Evolutionary conservation across 2,113 vertebrate genomes (phyloP).

Genomic region (Hucho hucho): DNA sequence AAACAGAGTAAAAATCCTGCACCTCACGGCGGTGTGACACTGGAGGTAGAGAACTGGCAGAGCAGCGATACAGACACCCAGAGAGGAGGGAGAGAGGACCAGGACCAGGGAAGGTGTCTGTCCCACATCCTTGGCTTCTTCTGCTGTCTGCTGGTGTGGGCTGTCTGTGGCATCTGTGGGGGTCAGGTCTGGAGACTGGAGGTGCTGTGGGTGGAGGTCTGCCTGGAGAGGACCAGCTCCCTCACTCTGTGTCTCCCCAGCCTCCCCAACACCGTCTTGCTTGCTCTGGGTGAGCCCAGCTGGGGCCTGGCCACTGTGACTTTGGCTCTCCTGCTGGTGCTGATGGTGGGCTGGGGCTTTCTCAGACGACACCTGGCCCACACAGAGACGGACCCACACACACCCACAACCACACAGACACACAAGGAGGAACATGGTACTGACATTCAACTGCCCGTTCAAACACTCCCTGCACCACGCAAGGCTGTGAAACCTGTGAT

Average conservation of each 20-base stretch:
- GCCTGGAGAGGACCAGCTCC: conserved; percentile 52
- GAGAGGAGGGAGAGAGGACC: conserved; percentile 1
- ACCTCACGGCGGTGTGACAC: neutral
- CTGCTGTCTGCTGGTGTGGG: conserved; percentile 73
- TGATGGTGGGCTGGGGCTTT: conserved; percentile 29
- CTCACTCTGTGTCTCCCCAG: conserved; percentile 65
- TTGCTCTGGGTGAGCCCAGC: conserved; percentile 4
- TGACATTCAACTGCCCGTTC: neutral
- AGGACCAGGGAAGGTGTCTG: neutral
- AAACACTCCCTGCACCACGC: conserved; percentile 1
- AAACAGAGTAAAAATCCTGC: neutral
- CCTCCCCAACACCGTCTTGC: conserved; percentile 37
- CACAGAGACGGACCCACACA: neutral
- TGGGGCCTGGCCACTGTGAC: conserved; percentile 29
- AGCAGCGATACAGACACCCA: neutral
- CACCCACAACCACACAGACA: no score
- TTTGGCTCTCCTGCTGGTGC: conserved; percentile 31
- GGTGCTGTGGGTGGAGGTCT: conserved; percentile 27
- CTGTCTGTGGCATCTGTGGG: conserved; percentile 51
- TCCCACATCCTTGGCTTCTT: conserved; percentile 49
- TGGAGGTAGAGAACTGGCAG: neutral
- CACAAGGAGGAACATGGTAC: no score
- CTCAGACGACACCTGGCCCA: neutral
- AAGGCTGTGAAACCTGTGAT: neutral
- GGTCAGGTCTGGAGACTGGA: conserved; percentile 32